phyloP scores from a whole-genome alignment of 2,797 vertebrate species.

The Chiloscyllium punctatum region DNA sequence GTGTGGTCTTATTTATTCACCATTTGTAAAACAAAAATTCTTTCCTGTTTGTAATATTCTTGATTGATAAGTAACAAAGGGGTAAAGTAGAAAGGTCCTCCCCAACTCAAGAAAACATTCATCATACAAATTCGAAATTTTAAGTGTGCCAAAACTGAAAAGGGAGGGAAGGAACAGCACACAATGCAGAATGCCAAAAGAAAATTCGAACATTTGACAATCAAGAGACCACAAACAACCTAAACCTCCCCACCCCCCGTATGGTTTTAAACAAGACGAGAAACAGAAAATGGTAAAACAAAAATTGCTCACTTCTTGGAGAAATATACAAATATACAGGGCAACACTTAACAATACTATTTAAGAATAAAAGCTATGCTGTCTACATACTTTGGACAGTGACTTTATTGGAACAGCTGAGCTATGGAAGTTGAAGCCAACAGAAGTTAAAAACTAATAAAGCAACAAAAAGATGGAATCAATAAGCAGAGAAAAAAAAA shows the following conservation, averaged over 20 bases:
- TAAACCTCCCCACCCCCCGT: too few relatives aligned
- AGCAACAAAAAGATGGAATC: background rate
- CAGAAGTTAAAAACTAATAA: background rate
- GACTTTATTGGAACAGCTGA: background rate
- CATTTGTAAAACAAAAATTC: background rate
- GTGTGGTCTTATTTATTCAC: background rate
- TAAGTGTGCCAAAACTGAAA: background rate
- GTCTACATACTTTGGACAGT: background rate
- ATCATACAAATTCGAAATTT: background rate
- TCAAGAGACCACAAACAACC: background rate
- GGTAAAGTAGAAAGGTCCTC: background rate
- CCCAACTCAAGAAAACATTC: background rate
- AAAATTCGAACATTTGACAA: background rate
- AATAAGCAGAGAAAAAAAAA: background rate
- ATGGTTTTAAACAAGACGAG: background rate
- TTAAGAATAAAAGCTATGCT: background rate
- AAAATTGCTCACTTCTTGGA: background rate
- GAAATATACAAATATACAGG: background rate
- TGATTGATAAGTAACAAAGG: background rate
- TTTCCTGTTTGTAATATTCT: slow-evolving; percentile 39
- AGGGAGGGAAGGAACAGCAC: background rate
- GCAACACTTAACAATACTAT: background rate
- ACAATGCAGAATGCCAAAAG: background rate
- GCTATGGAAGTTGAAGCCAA: background rate
- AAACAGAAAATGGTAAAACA: background rate